A percentile compares a stretch with the other conserved stretches of the same genome.
Conservation (phyloP, 2,113 vertebrate genomes). For the Recurvirostra avosetta region DNA sequence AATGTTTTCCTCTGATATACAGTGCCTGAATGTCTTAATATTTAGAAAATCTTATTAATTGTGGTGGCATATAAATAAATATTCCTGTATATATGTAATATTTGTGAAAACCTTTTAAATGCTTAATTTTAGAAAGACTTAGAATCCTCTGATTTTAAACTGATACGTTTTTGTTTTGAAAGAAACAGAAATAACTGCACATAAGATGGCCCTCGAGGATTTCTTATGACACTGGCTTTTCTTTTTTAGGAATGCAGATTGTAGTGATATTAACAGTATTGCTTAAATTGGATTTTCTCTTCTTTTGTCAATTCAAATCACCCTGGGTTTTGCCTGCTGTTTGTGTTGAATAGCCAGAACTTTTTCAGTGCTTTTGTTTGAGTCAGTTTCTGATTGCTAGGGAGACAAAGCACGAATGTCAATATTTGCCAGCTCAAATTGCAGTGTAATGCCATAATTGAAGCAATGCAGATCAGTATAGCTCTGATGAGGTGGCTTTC, state of each 20-base stretch:
- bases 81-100: not conserved
- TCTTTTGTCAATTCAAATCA: not conserved
- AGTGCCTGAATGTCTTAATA: not conserved
- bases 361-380: conserved; percentile 43
- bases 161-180: not conserved
- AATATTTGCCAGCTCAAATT: conserved; percentile 49
- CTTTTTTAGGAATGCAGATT: not conserved
- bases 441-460: not conserved
- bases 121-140: not conserved
- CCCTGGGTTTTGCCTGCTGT: not conserved
- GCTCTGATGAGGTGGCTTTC: not conserved
- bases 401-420: conserved; percentile 56
- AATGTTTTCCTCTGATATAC: not conserved
- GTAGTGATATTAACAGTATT: not conserved
- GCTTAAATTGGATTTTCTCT: not conserved
- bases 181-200: not conserved
- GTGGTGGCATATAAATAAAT: not conserved
- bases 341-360: not conserved
- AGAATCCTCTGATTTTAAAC: not conserved
- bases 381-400: conserved; percentile 57
- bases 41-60: not conserved
- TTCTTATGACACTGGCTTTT: not conserved
- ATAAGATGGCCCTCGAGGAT: not conserved
- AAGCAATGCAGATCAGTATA: not conserved
- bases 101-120: not conserved